Conservation (phyloP, 2,113 vertebrate species). For the Pelecanus crispus region DNA sequence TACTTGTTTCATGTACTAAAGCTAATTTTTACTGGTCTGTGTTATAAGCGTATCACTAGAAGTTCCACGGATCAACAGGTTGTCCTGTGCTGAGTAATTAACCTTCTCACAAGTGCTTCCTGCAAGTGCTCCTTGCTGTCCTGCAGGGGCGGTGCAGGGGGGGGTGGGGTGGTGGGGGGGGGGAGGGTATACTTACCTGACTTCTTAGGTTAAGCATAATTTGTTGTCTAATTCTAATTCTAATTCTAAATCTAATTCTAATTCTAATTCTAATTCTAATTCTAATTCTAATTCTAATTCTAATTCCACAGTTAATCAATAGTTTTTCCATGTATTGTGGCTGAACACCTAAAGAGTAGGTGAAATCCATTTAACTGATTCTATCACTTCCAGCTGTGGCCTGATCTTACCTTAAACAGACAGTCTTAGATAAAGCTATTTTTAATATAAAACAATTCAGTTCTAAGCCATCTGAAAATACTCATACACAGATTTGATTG, state of each 20-base stretch:
- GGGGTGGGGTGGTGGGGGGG: too few relatives aligned
- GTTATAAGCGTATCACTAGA: neutral
- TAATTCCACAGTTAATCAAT: neutral
- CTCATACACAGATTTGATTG: neutral
- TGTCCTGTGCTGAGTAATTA: neutral
- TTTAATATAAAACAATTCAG: neutral
- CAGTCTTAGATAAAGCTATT: neutral
- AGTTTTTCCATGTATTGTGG: neutral
- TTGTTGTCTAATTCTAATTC: neutral
- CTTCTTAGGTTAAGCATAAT: neutral
- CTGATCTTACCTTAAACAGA: neutral
- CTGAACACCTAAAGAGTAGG: neutral
- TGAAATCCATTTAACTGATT: neutral
- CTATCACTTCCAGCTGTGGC: neutral
- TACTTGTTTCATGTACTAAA: neutral
- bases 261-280: too few relatives aligned
- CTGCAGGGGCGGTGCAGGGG: rapidly evolving
- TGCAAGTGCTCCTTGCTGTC: neutral
- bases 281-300: neutral
- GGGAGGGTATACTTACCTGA: neutral
- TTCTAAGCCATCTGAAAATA: neutral
- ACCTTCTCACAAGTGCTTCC: neutral
- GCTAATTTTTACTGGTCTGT: neutral
- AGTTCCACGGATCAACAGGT: neutral
- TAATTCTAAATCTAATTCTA: too few relatives aligned